phyloP scores from a whole-genome alignment of 1,140 invertebrate genomes.

The Ceratitis capitata region DNA sequence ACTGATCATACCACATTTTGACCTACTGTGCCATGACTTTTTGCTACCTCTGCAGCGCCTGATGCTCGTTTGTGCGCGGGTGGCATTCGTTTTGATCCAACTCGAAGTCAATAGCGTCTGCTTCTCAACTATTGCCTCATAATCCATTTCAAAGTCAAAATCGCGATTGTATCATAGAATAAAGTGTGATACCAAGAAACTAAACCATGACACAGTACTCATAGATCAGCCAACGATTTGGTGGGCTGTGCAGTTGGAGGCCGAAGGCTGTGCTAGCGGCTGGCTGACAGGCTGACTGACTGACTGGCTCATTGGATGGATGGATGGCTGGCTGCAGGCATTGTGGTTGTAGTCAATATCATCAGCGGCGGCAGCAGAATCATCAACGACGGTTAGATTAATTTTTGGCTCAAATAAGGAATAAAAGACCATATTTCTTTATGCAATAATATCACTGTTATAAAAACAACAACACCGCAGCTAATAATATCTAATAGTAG shows the following conservation, averaged over 20 bases:
- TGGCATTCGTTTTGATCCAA: not conserved
- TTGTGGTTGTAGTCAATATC: not conserved
- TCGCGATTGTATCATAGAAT: constrained; percentile 8
- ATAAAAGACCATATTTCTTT: constrained; percentile 5
- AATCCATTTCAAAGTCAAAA: constrained; percentile 30
- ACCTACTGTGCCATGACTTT: not conserved
- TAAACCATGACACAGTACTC: not conserved
- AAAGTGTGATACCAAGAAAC: constrained; percentile 1
- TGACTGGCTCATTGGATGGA: not conserved
- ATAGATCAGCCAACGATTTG: not conserved
- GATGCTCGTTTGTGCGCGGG: not conserved
- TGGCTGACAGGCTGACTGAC: not conserved
- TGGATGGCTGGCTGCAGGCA: not conserved
- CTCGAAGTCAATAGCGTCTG: not conserved
- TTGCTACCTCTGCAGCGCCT: not conserved
- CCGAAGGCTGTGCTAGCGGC: not conserved
- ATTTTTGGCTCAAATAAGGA: not conserved
- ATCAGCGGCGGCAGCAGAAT: constrained; percentile 14
- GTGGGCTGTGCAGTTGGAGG: constrained; percentile 1
- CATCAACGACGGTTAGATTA: not conserved
- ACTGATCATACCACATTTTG: not conserved
- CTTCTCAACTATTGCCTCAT: constrained; percentile 28
- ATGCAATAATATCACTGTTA: constrained; percentile 2
- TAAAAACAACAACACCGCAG: not conserved
- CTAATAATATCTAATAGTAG: constrained; percentile 34